Base-by-base conservation (phyloP, 2,888 invertebrate genomes). In the Coleophora flavipennella region DNA sequence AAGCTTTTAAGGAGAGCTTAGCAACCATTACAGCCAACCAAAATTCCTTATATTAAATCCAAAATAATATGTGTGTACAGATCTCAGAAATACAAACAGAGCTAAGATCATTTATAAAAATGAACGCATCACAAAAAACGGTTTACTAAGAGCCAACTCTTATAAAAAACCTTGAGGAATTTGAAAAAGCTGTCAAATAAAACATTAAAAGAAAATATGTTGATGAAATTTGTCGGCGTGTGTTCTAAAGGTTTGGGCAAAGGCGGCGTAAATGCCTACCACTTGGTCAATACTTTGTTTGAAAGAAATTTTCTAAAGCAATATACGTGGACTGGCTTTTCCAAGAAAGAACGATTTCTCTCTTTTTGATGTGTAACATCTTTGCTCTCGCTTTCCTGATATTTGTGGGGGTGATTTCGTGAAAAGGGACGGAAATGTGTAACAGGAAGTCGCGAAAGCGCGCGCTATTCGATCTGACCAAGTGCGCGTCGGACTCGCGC, bases 21-120 rank as follows among this genome's bases (percentile, higher is more conserved):
- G 36, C 36, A 36, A 36, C 36, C 29, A 36, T 38, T 33, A 36
- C n/a, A 36, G 13, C 29, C 31, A 34, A 36, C 14, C 31, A 36
- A 36, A 36, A 36, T 36, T 38, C 33, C 13, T 38, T 38, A 38
- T 38, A 38, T 38, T 32, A 38, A 38, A 38, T 38, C 38, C 38
- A 38, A 38, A 38, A 4, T 38, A 38, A 32, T 37, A 31, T 12
- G 32, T 31, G 33, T 36, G 34, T 28, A 33, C 33, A 34, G 34
- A 39, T 33, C 28, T 39, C 34, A 39, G 34, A 34, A 34, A 34
- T 39, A 34, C 39, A 34, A 39, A 39, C 34, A 39, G 34, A 33
- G 39, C 39, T 34, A 39, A 39, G 31, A 39, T 39, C 32, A 37
- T 37, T 32, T 32, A 32, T 37, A 32, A 37, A 31, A 7, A 31